Evolutionary conservation across 2,797 vertebrate genomes (phyloP).

Genomic region (Hydrophis major): DNA sequence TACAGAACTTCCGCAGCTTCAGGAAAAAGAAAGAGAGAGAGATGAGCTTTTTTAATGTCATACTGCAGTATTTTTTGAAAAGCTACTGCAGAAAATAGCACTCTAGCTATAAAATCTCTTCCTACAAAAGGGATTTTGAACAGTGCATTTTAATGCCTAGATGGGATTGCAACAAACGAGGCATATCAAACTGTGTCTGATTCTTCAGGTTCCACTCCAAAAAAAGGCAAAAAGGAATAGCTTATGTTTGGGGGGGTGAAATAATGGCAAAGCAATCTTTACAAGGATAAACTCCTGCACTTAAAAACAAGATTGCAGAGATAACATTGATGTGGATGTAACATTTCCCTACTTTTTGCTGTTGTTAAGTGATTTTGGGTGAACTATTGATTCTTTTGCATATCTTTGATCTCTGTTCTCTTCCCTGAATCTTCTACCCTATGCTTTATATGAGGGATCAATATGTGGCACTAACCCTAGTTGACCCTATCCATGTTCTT

Average conservation of each 20-base stretch:
- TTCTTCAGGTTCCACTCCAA: background rate
- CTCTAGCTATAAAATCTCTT: background rate
- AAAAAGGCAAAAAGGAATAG: background rate
- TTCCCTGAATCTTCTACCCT: background rate
- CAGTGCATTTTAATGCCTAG: background rate
- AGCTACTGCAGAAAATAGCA: slow-evolving; percentile 23
- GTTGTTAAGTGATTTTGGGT: background rate
- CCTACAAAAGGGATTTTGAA: background rate
- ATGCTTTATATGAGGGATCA: background rate
- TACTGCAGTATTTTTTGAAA: slow-evolving; percentile 20
- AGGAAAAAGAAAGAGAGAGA: fast-evolving
- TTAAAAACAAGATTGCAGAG: background rate
- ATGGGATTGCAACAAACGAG: background rate
- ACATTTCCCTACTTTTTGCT: background rate
- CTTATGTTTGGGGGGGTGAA: background rate
- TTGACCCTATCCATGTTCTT: background rate
- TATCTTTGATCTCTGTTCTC: background rate
- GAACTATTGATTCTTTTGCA: background rate
- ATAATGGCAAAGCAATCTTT: background rate
- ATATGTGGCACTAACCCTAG: background rate
- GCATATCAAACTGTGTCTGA: background rate
- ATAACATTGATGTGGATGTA: background rate
- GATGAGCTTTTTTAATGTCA: background rate
- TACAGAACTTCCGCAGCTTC: background rate
- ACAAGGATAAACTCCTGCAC: background rate